Evolutionary conservation across 1,140 invertebrate species (phyloP), one percentile per base, ranked within the genome.

Genomic region (Ectropis grisescens): DNA sequence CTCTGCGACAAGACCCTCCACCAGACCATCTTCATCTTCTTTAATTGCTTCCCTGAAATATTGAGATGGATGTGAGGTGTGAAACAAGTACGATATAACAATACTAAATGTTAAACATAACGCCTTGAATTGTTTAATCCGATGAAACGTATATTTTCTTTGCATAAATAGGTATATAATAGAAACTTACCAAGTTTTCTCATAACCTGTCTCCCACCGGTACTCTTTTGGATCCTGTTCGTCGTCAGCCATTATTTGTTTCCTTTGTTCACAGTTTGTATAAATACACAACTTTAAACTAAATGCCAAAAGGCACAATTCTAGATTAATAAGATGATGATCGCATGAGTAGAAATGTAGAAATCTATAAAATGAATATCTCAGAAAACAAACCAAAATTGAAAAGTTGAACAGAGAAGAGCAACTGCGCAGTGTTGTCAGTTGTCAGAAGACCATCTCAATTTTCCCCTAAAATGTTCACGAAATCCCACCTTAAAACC

Each of bases 201-300:
- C 96, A 82, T 98, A 98, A 58, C 96, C 96, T 25, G 93, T 96
- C 74, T 98, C 96, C 96, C 96, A 98, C 12, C 95, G 87, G 69
- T 98, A 98, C 64, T 96, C 95, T 61, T 96, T 95, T 25, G 89
- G 87, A 64, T 95, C 93, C 54, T 94, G 93, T 25, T 94, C 93
- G 32, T 95, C 92, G 30, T 93, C 91, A 19, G 16, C 16, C 16
- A 19, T 19, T 19, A 19, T 19, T 19, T 19, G n/a, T n/a, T n/a
- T n/a, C n/a, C n/a, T n/a, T n/a, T n/a, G n/a, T n/a, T n/a, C n/a
- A n/a, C n/a, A n/a, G n/a, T n/a, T n/a, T n/a, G n/a, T n/a, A n/a
- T n/a, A n/a, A n/a, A n/a, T n/a, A n/a, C n/a, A n/a, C n/a, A n/a
- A n/a, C n/a, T n/a, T n/a, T n/a, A n/a, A n/a, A n/a, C n/a, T n/a